These are phyloP conservation scores for Xenus cinereus DNA, from an alignment of 2,113 vertebrate genomes.

Conservation along the genomic window DNA sequence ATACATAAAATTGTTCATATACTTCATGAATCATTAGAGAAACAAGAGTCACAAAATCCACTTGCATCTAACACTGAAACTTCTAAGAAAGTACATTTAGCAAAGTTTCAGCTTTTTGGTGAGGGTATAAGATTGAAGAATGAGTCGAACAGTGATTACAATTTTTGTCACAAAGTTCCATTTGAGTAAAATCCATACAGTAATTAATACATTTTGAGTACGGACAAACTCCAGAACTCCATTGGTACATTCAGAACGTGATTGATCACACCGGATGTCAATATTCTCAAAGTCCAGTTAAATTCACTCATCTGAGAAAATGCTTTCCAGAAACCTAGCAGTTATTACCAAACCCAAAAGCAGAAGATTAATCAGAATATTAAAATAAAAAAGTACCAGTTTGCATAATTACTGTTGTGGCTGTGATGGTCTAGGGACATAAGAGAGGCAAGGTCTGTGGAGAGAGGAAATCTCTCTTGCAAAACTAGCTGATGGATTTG, in stretches of 20 bases:
- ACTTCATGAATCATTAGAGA: not conserved
- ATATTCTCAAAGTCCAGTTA: not conserved
- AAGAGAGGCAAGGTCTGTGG: not conserved
- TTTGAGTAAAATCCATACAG: not conserved
- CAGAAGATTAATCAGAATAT: not conserved
- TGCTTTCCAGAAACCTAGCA: not conserved
- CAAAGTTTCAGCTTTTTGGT: not conserved
- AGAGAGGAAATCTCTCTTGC: not conserved
- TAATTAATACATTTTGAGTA: not conserved
- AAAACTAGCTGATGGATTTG: not conserved
- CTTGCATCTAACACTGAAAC: not conserved
- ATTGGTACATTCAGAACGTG: not conserved
- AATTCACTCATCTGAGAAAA: not conserved
- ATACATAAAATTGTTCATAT: not conserved
- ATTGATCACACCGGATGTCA: not conserved
- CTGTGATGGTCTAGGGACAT: not conserved
- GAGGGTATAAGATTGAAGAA: not conserved
- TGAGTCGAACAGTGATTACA: not conserved
- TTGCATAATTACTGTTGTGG: not conserved
- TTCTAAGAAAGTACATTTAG: not conserved
- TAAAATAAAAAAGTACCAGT: not conserved
- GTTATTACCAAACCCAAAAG: not conserved
- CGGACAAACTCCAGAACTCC: not conserved
- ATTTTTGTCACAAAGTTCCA: not conserved
- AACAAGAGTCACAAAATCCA: not conserved